Percentiles rank a stretch among this genome's conserved stretches.
Evolutionary conservation across 2,797 vertebrate species (phyloP).

Genomic region (Pseudochaenichthys georgianus): DNA sequence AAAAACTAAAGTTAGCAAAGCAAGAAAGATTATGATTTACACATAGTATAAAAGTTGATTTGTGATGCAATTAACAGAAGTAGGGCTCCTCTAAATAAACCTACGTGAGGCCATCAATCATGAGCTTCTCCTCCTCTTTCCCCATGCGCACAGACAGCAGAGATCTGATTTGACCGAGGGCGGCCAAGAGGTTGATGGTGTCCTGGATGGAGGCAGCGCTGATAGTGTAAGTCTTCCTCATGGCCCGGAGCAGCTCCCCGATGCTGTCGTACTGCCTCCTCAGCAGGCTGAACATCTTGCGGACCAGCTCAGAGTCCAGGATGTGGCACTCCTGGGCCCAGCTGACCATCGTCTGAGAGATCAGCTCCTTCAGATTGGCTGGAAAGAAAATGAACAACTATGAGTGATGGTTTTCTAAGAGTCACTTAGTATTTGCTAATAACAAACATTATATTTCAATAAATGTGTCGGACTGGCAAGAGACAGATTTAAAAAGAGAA

Average conservation of each 20-base stretch:
- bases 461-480: neutral
- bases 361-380: constrained; percentile 96
- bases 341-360: constrained; percentile 96
- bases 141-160: constrained; percentile 98
- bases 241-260: constrained; percentile 93
- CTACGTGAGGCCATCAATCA: constrained; percentile 97
- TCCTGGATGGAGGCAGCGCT: constrained; percentile 93
- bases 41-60: too few species aligned
- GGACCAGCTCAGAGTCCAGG: constrained; percentile 93
- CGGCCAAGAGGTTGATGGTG: constrained; percentile 93
- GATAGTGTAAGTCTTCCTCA: constrained; percentile 96
- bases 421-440: neutral
- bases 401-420: neutral
- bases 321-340: constrained; percentile 98
- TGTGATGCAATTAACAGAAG: neutral
- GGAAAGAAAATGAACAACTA: constrained; percentile 22
- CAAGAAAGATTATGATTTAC: neutral
- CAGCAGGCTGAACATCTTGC: constrained; percentile 97
- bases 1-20: neutral
- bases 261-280: constrained; percentile 96
- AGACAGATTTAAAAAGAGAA: neutral
- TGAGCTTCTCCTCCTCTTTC: constrained; percentile 96
- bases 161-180: constrained; percentile 95
- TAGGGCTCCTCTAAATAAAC: constrained; percentile 27
- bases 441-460: neutral